Percentiles rank a stretch among this genome's conserved stretches.
Evolutionary conservation across 1,140 invertebrate species (phyloP).

Genomic region (Aphelinus atriplicis): DNA sequence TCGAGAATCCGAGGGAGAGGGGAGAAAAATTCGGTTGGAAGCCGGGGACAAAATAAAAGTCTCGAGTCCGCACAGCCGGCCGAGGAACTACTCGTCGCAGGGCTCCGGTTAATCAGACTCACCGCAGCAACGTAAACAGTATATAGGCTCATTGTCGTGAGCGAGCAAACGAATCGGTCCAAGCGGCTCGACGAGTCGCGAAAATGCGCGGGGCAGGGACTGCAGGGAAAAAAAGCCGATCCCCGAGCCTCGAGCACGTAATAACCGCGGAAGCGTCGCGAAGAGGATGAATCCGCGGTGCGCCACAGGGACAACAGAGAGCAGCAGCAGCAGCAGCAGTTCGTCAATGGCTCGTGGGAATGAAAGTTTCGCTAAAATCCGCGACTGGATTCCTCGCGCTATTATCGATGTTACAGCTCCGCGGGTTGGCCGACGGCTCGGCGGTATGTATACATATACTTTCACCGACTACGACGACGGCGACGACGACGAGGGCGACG

Average conservation of each 20-base stretch:
- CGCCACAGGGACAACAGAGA: not conserved
- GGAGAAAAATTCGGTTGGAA: no score
- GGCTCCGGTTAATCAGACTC: no score
- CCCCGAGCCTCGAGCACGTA: not conserved
- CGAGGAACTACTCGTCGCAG: no score
- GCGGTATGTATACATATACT: not conserved
- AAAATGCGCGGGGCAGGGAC: not conserved
- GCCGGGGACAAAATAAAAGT: no score
- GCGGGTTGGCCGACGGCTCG: not conserved
- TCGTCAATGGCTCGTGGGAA: constrained; percentile 14
- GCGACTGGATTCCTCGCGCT: constrained; percentile 2
- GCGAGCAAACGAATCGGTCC: no score
- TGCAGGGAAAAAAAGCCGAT: not conserved
- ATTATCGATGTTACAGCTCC: constrained; percentile 23
- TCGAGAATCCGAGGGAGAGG: no score
- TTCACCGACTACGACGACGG: constrained; percentile 14
- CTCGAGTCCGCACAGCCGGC: no score
- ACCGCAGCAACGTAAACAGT: no score
- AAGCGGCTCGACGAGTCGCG: no score
- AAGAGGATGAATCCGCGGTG: no score
- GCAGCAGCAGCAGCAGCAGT: not conserved
- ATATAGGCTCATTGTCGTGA: no score
- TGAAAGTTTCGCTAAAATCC: constrained; percentile 31
- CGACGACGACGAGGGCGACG: constrained; percentile 7
- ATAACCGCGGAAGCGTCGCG: constrained; percentile 6